These are phyloP conservation scores for Sciurus vulgaris DNA, from an alignment of 2,797 vertebrate species.

Conservation along the genomic window DNA sequence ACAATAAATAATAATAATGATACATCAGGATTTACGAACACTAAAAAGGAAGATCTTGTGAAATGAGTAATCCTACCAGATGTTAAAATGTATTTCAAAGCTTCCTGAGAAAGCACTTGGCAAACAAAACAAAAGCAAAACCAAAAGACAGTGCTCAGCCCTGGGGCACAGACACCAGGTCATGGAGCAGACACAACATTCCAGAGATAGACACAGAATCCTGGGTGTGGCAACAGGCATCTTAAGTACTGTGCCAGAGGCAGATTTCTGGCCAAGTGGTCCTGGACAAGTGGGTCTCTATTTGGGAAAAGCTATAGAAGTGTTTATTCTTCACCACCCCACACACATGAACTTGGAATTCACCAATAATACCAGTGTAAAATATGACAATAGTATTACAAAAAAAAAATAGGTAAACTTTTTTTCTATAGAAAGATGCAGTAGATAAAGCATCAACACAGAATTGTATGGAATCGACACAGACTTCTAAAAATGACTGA, in stretches of 20 bases:
- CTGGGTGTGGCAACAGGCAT: neutral
- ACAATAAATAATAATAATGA: neutral
- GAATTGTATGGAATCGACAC: neutral
- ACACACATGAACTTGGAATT: neutral
- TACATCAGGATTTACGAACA: neutral
- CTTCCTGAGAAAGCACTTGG: neutral
- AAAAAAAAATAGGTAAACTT: neutral
- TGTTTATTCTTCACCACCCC: neutral
- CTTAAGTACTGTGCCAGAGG: neutral
- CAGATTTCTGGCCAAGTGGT: neutral
- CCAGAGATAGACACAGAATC: neutral
- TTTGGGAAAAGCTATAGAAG: neutral
- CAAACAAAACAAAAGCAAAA: too few species aligned
- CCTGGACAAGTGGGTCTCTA: neutral
- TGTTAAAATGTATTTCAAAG: neutral
- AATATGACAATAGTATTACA: neutral
- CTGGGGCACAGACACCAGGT: neutral
- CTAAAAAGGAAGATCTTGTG: neutral
- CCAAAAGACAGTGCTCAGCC: neutral
- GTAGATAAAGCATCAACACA: neutral
- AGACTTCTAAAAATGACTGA: neutral
- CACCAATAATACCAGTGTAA: neutral
- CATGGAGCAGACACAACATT: neutral
- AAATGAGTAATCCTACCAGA: neutral
- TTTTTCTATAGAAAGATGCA: neutral